Conservation (phyloP, 2,888 invertebrate species). For the Diaphora mendica region DNA sequence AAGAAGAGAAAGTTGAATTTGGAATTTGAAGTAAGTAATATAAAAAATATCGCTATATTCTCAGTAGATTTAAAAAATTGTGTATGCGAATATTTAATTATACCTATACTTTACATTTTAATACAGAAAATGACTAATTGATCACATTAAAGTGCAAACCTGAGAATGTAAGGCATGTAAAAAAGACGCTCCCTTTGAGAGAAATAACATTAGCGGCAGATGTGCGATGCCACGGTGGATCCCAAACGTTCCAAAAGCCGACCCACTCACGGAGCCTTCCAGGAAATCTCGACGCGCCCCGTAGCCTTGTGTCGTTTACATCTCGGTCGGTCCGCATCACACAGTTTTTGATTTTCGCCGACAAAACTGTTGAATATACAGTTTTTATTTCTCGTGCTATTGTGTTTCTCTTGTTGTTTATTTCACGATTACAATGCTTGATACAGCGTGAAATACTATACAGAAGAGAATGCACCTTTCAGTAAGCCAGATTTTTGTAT, state of each 20-base stretch:
- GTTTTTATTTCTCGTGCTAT: constrained; percentile 67
- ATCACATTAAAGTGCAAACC: constrained; percentile 18
- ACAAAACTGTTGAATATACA: constrained; percentile 69
- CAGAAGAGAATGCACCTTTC: constrained; percentile 40
- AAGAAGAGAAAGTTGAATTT: not conserved
- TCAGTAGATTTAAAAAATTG: not conserved
- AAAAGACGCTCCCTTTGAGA: constrained; percentile 51
- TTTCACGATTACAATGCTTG: constrained; percentile 61
- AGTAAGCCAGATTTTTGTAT: constrained; percentile 38
- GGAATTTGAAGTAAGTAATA: not conserved
- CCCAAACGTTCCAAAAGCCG: constrained; percentile 68
- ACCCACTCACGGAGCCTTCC: constrained; percentile 78
- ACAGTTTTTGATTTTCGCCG: constrained; percentile 79
- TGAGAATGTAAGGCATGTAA: constrained; percentile 44
- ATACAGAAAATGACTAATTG: constrained; percentile 3
- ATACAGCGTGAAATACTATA: constrained; percentile 54
- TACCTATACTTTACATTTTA: not conserved
- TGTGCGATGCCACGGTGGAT: constrained; percentile 68
- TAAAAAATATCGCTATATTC: not conserved
- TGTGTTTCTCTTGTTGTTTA: constrained; percentile 56
- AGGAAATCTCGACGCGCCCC: constrained; percentile 73
- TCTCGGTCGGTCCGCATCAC: constrained; percentile 62
- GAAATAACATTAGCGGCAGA: constrained; percentile 75
- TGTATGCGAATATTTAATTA: not conserved
- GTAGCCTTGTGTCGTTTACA: constrained; percentile 62